A percentile compares a stretch with the other conserved stretches of the same genome.
Evolutionary conservation across 2,888 invertebrate species (phyloP).

Genomic region (Plemyria rubiginata): DNA sequence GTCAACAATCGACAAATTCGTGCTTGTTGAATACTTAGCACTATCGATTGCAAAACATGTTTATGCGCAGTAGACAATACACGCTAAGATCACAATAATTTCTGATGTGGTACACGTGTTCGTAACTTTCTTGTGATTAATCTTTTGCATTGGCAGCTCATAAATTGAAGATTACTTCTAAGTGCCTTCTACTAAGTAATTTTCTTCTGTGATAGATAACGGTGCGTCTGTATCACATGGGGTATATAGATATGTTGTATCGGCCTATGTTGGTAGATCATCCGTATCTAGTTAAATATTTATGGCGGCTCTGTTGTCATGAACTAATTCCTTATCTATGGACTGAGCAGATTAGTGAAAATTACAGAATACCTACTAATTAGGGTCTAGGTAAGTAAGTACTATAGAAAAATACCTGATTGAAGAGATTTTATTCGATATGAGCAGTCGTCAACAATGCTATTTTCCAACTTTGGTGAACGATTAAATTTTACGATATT

Average conservation of each 20-base stretch:
- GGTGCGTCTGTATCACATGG: conserved; percentile 17
- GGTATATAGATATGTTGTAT: too few relatives aligned
- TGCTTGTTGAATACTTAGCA: conserved; percentile 30
- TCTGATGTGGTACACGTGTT: conserved; percentile 35
- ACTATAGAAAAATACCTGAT: not conserved
- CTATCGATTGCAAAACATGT: conserved; percentile 45
- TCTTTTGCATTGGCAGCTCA: conserved; percentile 11
- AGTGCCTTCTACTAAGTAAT: too few relatives aligned
- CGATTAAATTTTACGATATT: conserved; percentile 29
- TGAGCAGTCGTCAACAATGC: conserved; percentile 14
- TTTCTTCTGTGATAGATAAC: too few relatives aligned
- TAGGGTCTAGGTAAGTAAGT: too few relatives aligned
- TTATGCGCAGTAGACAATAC: conserved; percentile 52
- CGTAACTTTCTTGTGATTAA: conserved; percentile 14
- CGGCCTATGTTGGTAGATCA: conserved; percentile 38
- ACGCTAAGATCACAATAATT: conserved; percentile 49
- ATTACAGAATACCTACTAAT: conserved; percentile 41
- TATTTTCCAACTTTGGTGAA: conserved; percentile 21
- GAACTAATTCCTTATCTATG: conserved; percentile 56
- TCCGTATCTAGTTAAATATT: conserved; percentile 56
- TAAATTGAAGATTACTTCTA: conserved; percentile 17
- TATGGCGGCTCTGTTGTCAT: conserved; percentile 52
- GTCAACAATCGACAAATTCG: conserved; percentile 21
- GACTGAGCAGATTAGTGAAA: conserved; percentile 46
- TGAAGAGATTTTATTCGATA: conserved; percentile 12